Conservation (phyloP, 2,113 vertebrate genomes). For the Ranitomeya variabilis region DNA sequence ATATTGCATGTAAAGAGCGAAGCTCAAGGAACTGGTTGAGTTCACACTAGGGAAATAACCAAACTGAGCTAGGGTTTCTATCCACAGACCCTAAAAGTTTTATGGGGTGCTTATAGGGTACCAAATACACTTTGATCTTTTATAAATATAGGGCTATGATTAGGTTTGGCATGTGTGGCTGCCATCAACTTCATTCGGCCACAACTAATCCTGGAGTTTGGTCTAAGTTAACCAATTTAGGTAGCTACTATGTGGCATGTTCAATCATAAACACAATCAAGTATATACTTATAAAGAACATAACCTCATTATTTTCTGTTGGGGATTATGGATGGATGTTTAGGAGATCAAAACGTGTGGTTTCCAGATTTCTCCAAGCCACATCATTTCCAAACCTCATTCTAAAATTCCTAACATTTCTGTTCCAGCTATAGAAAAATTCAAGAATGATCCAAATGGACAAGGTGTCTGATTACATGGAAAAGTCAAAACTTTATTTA, state of each 20-base stretch:
- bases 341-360: conserved; percentile 2
- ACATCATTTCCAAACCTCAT: conserved; percentile 17
- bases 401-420: not conserved
- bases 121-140: not conserved
- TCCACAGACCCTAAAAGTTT: not conserved
- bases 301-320: conserved; percentile 5
- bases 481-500: not conserved
- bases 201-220: not conserved
- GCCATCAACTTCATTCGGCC: not conserved
- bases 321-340: conserved; percentile 2
- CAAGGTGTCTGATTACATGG: not conserved
- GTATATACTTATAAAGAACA: not conserved
- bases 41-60: not conserved
- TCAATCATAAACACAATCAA: not conserved
- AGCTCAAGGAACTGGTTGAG: not conserved
- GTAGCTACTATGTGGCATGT: conserved; percentile 1
- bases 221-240: not conserved
- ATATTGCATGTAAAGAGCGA: not conserved
- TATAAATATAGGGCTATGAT: not conserved
- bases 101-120: not conserved
- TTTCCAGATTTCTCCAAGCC: not conserved
- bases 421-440: not conserved
- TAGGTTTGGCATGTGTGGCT: not conserved
- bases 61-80: not conserved
- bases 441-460: not conserved